Evolutionary conservation across 2,888 invertebrate species (phyloP), one percentile per base, ranked within the genome.

Genomic region (Quadroppia sp.): DNA sequence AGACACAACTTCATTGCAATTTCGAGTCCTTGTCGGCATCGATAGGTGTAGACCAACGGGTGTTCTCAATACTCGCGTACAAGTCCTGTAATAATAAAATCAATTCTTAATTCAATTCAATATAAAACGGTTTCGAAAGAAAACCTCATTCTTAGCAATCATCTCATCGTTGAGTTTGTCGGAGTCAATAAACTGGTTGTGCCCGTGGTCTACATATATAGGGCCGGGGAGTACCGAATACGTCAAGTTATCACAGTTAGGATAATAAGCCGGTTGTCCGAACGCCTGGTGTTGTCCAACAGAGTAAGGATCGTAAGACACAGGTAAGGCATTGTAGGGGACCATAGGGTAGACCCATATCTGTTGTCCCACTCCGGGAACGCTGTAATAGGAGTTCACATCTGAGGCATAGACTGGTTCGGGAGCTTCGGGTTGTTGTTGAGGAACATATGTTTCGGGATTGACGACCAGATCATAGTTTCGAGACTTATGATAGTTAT

Each of bases 131-230:
- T n/a, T 64, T 64, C 15, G n/a, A 2, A 64, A 36, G 7, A 64
- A 32, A 45, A 70, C 50, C 6, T 70, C 70, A 50, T 45, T 70
- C 23, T 70, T 70, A 23, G 71, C 48, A n/a, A 71, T 53, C 23
- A 71, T 53, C 20, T 71, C 53, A 11, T 71, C 50, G 48, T 53
- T 40, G 28, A 71, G 32, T 53, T 71, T 71, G 36, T 70, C 50
- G 69, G 40, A 15, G 42, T 83, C 61, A 3, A 64, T 64, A 64
- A n/a, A 64, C 28, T 64, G 61, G 17, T 64, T 64, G 32, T 32
- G 30, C 2, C 32, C 61, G 32, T 64, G 9, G 11, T 30, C 32
- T 32, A 64, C 28, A 36, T 64, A 64, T 13, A 36, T 32, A 13
- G 30, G 32, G 4, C 28, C 36, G 15, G 61, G 32, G 13, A 64